A percentile compares a stretch with the other conserved stretches of the same genome.
Evolutionary conservation across 2,888 invertebrate species (phyloP).

Genomic region (Caenorhabditis sp.): DNA sequence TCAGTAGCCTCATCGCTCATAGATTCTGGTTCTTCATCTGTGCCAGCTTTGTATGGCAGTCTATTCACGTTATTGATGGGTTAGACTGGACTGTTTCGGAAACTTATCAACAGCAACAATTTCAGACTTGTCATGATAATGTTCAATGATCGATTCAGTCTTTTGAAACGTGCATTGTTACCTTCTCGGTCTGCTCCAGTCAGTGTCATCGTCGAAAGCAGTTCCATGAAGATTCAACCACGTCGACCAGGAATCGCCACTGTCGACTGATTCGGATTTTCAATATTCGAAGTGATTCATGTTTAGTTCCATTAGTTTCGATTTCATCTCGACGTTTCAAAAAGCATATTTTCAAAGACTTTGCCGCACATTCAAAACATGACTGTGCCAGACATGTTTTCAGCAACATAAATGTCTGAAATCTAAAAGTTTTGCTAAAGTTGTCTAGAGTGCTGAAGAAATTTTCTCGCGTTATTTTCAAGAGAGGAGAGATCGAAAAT

Average conservation of each 20-base stretch:
- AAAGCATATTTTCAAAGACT: too few species aligned
- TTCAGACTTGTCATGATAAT: constrained; percentile 49
- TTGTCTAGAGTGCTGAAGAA: too few species aligned
- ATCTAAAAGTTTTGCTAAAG: too few species aligned
- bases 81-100: neutral
- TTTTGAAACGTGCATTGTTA: constrained; percentile 10
- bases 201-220: neutral
- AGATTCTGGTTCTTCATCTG: constrained; percentile 52
- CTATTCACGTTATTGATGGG: constrained; percentile 47
- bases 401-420: too few species aligned
- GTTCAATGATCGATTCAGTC: constrained; percentile 42
- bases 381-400: too few species aligned
- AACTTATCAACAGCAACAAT: neutral
- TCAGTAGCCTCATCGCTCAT: constrained; percentile 26
- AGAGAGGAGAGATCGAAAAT: too few species aligned
- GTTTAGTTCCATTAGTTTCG: too few species aligned
- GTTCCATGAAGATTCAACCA: neutral
- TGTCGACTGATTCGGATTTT: neutral
- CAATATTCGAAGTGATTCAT: too few species aligned
- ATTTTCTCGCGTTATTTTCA: too few species aligned
- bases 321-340: too few species aligned
- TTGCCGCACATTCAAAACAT: too few species aligned
- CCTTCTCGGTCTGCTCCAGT: neutral
- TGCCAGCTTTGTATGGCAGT: constrained; percentile 44
- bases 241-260: neutral